A percentile compares a stretch with the other conserved stretches of the same genome.
Conservation (phyloP, 1,140 invertebrate genomes). For the Acromyrmex charruanus region DNA sequence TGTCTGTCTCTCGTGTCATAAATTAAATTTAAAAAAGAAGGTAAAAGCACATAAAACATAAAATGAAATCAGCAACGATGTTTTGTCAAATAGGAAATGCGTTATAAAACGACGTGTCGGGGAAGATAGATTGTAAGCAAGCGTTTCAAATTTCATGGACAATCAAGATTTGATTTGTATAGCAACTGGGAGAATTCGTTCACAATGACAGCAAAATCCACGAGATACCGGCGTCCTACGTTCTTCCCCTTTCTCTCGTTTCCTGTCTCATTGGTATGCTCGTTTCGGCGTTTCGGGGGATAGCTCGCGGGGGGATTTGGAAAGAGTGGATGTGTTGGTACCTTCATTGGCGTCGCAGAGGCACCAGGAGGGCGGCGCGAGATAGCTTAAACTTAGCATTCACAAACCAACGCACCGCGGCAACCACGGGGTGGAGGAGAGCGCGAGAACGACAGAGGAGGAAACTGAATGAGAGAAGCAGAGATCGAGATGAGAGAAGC, state of each 20-base stretch:
- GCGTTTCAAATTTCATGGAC: conserved; percentile 58
- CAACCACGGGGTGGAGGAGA: conserved; percentile 60
- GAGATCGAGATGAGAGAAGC: conserved; percentile 56
- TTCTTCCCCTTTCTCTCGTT: conserved; percentile 19
- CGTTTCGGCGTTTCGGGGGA: conserved; percentile 75
- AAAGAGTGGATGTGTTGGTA: conserved; percentile 69
- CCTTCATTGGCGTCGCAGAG: conserved; percentile 66
- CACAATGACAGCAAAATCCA: conserved; percentile 52
- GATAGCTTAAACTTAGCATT: conserved; percentile 83
- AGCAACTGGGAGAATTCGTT: conserved; percentile 35
- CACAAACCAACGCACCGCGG: conserved; percentile 80
- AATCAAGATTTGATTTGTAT: conserved; percentile 47
- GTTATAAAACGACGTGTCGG: neutral
- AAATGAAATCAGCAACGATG: neutral
- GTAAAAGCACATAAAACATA: neutral
- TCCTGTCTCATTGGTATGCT: conserved; percentile 80
- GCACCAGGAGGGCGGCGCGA: conserved; percentile 59
- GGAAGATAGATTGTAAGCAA: conserved; percentile 20
- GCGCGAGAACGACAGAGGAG: conserved; percentile 34
- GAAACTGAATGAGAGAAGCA: conserved; percentile 55
- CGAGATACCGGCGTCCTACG: conserved; percentile 46
- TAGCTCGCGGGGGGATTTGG: conserved; percentile 67
- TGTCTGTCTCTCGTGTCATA: neutral
- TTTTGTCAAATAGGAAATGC: conserved; percentile 16
- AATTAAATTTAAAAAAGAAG: conserved; percentile 33